Conservation (phyloP, 1,140 invertebrate species). For the Hyposmocoma kahamanoa region DNA sequence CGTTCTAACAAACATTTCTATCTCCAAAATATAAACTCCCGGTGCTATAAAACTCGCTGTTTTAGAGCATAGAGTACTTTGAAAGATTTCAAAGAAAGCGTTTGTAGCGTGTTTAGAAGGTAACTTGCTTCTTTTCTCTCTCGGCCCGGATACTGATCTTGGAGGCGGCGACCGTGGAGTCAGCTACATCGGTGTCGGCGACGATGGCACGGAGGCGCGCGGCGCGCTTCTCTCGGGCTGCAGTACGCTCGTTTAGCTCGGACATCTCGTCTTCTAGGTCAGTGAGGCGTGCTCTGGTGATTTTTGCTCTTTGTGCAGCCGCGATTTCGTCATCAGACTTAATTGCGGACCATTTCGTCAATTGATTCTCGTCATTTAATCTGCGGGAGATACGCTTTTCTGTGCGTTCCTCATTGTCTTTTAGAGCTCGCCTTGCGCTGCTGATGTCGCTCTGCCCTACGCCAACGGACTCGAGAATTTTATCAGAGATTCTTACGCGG, state of each 20-base stretch:
- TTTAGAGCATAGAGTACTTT: constrained; percentile 21
- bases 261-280: constrained; percentile 78
- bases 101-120: constrained; percentile 43
- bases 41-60: constrained; percentile 14
- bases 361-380: constrained; percentile 53
- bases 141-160: constrained; percentile 55
- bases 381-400: constrained; percentile 67
- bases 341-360: constrained; percentile 74
- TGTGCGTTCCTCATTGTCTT: constrained; percentile 68
- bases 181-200: constrained; percentile 65
- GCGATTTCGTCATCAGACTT: constrained; percentile 56
- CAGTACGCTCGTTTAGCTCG: constrained; percentile 73
- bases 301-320: constrained; percentile 52
- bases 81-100: not conserved
- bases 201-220: constrained; percentile 74
- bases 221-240: constrained; percentile 74
- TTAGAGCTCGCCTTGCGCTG: constrained; percentile 52
- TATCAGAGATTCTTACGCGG: constrained; percentile 74
- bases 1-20: constrained; percentile 48
- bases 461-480: constrained; percentile 76
- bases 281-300: constrained; percentile 69
- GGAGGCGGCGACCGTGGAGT: constrained; percentile 38
- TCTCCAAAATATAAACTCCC: constrained; percentile 27
- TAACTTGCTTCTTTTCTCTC: constrained; percentile 66
- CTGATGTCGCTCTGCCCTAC: constrained; percentile 53